Evolutionary conservation across 2,797 vertebrate species (phyloP).

Genomic region (Bovichtus diacanthus): DNA sequence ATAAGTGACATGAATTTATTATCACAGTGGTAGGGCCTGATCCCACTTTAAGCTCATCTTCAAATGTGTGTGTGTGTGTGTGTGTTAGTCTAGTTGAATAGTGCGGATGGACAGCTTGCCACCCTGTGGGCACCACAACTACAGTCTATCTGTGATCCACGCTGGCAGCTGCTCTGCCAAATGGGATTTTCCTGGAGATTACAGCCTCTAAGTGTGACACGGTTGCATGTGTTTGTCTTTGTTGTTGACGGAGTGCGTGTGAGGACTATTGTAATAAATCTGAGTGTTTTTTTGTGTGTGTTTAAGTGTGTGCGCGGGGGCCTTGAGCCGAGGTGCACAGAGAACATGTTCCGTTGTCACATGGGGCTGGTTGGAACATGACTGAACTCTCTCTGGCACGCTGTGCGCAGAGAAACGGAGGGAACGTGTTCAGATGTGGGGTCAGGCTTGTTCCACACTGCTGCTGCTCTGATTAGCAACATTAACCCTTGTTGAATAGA

Average conservation of each 20-base stretch:
- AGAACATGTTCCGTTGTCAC: constrained; percentile 75
- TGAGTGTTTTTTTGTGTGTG: constrained; percentile 19
- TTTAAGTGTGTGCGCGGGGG: constrained; percentile 20
- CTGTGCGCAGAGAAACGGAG: constrained; percentile 27
- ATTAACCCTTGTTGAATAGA: constrained; percentile 24
- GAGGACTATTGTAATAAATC: constrained; percentile 68
- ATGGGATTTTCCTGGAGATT: constrained; percentile 88
- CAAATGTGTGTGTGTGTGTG: constrained; percentile 22
- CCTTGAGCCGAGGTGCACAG: constrained; percentile 58
- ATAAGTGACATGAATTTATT: constrained; percentile 69
- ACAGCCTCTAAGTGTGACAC: constrained; percentile 81
- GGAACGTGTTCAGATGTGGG: constrained; percentile 44
- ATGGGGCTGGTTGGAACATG: constrained; percentile 74
- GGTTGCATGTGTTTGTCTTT: constrained; percentile 80
- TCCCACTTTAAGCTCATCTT: constrained; percentile 56
- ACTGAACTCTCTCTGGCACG: constrained; percentile 65
- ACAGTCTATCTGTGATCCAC: constrained; percentile 80
- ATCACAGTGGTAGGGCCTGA: constrained; percentile 44
- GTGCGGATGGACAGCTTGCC: constrained; percentile 85
- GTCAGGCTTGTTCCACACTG: constrained; percentile 51
- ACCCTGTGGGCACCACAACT: constrained; percentile 82
- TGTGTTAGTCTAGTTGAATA: constrained; percentile 45
- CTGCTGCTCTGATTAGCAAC: constrained; percentile 51
- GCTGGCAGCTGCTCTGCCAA: constrained; percentile 87
- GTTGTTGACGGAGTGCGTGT: constrained; percentile 67